Conservation (phyloP, 2,888 invertebrate species). For the Fissipunctia ypsillon region DNA sequence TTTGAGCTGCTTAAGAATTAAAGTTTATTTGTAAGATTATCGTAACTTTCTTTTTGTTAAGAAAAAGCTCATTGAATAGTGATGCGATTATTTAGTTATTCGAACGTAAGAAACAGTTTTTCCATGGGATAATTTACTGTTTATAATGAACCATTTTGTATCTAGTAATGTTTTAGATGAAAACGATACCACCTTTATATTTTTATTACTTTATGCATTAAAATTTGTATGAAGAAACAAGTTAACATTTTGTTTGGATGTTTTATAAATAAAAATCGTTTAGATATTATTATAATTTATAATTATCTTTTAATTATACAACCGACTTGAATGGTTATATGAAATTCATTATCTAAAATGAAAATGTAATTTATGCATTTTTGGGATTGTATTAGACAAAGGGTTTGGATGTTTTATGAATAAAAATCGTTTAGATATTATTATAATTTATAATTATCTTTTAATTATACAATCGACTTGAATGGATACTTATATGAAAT, state of each 20-base stretch:
- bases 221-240: background rate
- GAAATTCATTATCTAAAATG: slow-evolving; percentile 69
- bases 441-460: slow-evolving; percentile 72
- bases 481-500: slow-evolving; percentile 68
- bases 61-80: background rate
- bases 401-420: slow-evolving; percentile 38
- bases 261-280: slow-evolving; percentile 62
- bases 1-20: slow-evolving; percentile 70
- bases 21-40: slow-evolving; percentile 51
- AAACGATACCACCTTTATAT: slow-evolving; percentile 46
- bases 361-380: slow-evolving; percentile 68
- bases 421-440: slow-evolving; percentile 65
- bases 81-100: background rate
- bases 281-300: slow-evolving; percentile 68
- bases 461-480: slow-evolving; percentile 71
- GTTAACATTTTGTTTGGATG: slow-evolving; percentile 1
- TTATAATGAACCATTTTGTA: background rate
- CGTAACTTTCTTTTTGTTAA: slow-evolving; percentile 22
- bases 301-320: slow-evolving; percentile 73
- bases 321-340: slow-evolving; percentile 68
- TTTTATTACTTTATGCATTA: slow-evolving; percentile 21
- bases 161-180: slow-evolving; percentile 4
- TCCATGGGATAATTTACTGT: slow-evolving; percentile 3
- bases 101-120: slow-evolving; percentile 42
- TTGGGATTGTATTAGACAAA: slow-evolving; percentile 66